Evolutionary conservation across 2,113 vertebrate genomes (phyloP).

Genomic region (Muscicapa adusta): DNA sequence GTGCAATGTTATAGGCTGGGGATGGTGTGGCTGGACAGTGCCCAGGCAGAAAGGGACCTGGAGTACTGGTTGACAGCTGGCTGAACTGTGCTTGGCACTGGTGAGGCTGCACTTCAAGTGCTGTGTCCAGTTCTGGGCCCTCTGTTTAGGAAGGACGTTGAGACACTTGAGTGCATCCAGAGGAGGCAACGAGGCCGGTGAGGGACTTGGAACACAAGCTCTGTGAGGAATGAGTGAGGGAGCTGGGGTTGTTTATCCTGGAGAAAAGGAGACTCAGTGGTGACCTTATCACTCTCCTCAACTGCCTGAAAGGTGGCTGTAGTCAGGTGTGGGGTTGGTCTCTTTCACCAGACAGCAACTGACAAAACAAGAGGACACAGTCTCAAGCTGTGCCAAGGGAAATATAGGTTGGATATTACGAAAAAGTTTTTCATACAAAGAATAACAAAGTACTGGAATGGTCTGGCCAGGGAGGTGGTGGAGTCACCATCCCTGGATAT

Average conservation of each 20-base stretch:
- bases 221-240: neutral
- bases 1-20: too few relatives aligned
- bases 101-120: neutral
- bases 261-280: too few relatives aligned
- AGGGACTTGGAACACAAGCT: neutral
- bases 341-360: neutral
- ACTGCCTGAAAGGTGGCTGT: too few relatives aligned
- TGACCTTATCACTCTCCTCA: too few relatives aligned
- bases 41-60: too few relatives aligned
- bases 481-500: neutral
- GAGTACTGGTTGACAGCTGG: too few relatives aligned
- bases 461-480: neutral
- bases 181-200: neutral
- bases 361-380: neutral
- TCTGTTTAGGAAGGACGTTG: neutral
- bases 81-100: neutral
- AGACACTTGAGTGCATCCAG: neutral
- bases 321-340: too few relatives aligned
- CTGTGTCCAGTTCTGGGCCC: neutral
- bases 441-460: neutral
- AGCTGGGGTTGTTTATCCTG: too few relatives aligned
- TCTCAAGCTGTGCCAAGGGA: neutral
- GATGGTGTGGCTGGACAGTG: too few relatives aligned
- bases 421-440: neutral
- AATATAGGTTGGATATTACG: neutral